Evolutionary conservation across 2,113 vertebrate species (phyloP).

Genomic region (Peromyscus maniculatus): DNA sequence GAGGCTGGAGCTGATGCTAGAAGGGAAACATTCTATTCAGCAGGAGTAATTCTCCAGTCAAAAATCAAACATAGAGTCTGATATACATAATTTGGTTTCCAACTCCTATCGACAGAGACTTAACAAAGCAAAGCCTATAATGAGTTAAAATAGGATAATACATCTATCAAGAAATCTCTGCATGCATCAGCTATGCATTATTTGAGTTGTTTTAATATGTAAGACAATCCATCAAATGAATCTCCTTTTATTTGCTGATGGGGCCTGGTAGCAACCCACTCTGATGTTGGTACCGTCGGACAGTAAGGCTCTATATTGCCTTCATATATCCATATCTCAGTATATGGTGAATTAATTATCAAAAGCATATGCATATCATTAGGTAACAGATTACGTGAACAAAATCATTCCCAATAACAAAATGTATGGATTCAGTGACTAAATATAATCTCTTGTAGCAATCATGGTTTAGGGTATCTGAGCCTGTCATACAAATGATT

Average conservation of each 20-base stretch:
- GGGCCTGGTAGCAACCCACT: background rate
- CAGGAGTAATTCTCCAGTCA: background rate
- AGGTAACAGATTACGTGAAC: background rate
- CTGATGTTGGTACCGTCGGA: background rate
- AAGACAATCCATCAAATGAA: background rate
- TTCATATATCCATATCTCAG: background rate
- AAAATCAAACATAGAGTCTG: background rate
- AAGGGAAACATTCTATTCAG: background rate
- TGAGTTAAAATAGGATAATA: background rate
- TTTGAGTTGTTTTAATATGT: background rate
- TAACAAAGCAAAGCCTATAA: background rate
- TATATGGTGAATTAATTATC: background rate
- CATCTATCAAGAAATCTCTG: background rate
- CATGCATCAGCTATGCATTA: background rate
- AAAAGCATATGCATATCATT: background rate
- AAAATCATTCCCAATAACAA: background rate
- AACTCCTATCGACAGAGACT: background rate
- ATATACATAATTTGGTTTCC: background rate
- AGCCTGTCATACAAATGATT: background rate
- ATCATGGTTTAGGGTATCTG: background rate
- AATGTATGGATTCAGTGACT: background rate
- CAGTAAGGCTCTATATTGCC: background rate
- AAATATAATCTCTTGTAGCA: background rate
- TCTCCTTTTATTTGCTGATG: background rate
- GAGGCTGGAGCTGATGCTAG: background rate